A percentile compares a stretch with the other conserved stretches of the same genome.
phyloP scores from a whole-genome alignment of 2,888 invertebrate species.

The Diarsia dahlii region DNA sequence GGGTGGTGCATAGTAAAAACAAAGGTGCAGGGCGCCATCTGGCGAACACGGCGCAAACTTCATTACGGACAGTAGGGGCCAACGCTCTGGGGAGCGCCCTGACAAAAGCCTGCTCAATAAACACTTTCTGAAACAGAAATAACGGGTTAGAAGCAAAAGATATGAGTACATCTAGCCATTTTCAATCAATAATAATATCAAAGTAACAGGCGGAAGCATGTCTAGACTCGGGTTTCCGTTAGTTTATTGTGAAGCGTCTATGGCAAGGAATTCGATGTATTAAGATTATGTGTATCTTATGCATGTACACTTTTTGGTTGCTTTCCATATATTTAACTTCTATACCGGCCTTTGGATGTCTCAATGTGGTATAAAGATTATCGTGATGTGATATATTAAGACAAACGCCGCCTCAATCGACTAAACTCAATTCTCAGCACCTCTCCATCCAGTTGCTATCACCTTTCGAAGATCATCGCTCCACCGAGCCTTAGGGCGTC shows the following conservation, averaged over 20 bases:
- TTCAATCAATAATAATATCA: neutral
- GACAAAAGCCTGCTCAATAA: constrained; percentile 6
- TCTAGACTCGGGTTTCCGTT: neutral
- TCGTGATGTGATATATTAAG: too few species aligned
- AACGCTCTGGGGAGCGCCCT: neutral
- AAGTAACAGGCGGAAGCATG: neutral
- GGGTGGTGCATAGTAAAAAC: constrained; percentile 43
- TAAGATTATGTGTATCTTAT: neutral
- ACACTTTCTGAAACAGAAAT: neutral
- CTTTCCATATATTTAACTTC: neutral
- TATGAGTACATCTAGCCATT: neutral
- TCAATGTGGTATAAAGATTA: neutral
- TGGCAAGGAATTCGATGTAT: neutral
- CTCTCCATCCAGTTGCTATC: too few species aligned
- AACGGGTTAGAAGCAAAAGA: neutral
- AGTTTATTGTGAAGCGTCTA: neutral
- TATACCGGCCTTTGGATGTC: too few species aligned
- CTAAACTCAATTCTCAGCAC: too few species aligned
- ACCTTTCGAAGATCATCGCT: too few species aligned
- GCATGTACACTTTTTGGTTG: neutral
- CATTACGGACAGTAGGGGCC: constrained; percentile 47
- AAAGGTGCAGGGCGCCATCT: constrained; percentile 61
- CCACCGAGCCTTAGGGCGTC: too few species aligned
- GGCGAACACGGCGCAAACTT: constrained; percentile 64
- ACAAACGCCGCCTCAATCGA: too few species aligned